These are phyloP conservation scores for Oxyteleia sp. DNA, from an alignment of 2,888 invertebrate species.

Conservation along the genomic window DNA sequence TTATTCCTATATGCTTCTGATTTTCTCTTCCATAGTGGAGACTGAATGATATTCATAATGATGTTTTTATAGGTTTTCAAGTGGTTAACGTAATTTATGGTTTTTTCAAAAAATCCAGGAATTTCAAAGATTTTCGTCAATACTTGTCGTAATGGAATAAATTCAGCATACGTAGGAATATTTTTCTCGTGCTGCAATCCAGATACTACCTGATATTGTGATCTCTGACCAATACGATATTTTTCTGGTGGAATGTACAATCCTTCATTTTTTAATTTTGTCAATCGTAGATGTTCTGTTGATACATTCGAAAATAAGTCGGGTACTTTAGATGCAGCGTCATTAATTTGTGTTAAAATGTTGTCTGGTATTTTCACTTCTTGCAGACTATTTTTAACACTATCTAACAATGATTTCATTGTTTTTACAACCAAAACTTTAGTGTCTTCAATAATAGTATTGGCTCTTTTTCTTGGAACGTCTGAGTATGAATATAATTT, in stretches of 20 bases:
- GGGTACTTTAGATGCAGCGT: not conserved
- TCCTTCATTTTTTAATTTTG: slow-evolving; percentile 3
- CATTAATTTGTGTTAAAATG: not conserved
- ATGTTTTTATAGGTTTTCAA: slow-evolving; percentile 20
- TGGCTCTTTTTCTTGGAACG: not conserved
- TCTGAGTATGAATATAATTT: not conserved
- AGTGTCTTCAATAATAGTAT: not conserved
- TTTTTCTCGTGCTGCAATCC: not conserved
- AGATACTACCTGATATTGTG: slow-evolving; percentile 4
- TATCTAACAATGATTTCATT: not conserved
- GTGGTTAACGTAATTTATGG: slow-evolving; percentile 16
- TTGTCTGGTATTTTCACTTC: not conserved
- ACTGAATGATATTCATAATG: slow-evolving; percentile 1
- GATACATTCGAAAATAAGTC: slow-evolving; percentile 5
- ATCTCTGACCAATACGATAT: slow-evolving; percentile 10
- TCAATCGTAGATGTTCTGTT: not conserved
- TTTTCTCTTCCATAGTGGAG: not conserved
- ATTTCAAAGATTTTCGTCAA: slow-evolving; percentile 15
- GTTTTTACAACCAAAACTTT: slow-evolving; percentile 2
- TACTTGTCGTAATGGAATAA: slow-evolving; percentile 33
- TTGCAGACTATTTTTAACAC: not conserved
- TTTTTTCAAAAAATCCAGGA: slow-evolving; percentile 18
- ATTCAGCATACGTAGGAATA: slow-evolving; percentile 22
- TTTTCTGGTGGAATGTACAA: slow-evolving; percentile 27
- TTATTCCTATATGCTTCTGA: not conserved